Conservation (phyloP, 2,113 vertebrate genomes). For the Triplophysa tibetana region DNA sequence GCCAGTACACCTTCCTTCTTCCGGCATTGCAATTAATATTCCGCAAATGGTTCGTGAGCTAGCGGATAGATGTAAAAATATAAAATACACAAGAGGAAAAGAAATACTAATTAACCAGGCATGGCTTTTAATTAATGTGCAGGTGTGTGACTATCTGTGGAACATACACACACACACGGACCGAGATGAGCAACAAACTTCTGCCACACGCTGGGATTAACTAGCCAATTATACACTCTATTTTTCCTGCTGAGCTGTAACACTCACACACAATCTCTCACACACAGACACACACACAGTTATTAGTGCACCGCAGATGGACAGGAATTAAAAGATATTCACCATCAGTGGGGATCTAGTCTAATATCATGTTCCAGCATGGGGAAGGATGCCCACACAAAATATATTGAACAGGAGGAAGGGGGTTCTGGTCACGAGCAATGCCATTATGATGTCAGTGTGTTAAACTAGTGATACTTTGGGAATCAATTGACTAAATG, state of each 20-base stretch:
- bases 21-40: slow-evolving; percentile 75
- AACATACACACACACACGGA: slow-evolving; percentile 50
- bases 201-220: slow-evolving; percentile 59
- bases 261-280: slow-evolving; percentile 50
- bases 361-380: slow-evolving; percentile 36
- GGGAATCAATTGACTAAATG: not conserved
- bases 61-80: slow-evolving; percentile 60
- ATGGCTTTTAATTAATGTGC: slow-evolving; percentile 55
- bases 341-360: slow-evolving; percentile 33
- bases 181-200: slow-evolving; percentile 59
- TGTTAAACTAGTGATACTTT: not conserved
- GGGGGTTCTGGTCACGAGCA: not conserved
- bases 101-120: slow-evolving; percentile 53
- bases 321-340: slow-evolving; percentile 45
- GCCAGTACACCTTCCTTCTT: slow-evolving; percentile 66
- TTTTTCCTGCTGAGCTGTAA: slow-evolving; percentile 64
- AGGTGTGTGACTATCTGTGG: slow-evolving; percentile 47
- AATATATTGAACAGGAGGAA: slow-evolving; percentile 15
- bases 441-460: not conserved
- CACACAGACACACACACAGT: slow-evolving; percentile 26
- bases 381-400: slow-evolving; percentile 29
- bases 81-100: slow-evolving; percentile 29
- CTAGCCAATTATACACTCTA: slow-evolving; percentile 66
- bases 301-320: slow-evolving; percentile 51
- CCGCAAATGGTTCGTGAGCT: slow-evolving; percentile 62